Conservation (phyloP, 1,140 invertebrate species). For the Sminthurinus signatus region DNA sequence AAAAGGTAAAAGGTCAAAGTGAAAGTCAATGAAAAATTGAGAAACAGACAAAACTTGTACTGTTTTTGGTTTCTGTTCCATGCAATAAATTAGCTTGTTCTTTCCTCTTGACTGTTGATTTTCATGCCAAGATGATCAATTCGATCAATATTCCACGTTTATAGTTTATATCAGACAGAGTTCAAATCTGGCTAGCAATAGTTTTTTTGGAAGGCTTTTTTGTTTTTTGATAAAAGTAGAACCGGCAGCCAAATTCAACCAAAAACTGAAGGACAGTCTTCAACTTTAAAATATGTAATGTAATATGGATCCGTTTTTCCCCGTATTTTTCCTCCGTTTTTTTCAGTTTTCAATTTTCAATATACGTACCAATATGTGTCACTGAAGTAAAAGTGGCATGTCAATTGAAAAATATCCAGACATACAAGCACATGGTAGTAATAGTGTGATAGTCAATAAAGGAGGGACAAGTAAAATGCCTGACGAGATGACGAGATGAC, state of each 20-base stretch:
- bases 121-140: constrained; percentile 4
- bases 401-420: too few species aligned
- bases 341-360: too few species aligned
- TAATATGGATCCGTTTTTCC: not conserved
- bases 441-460: not conserved
- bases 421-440: too few species aligned
- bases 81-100: constrained; percentile 1
- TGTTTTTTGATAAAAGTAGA: not conserved
- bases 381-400: too few species aligned
- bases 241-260: not conserved
- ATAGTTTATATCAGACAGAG: too few species aligned
- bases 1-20: too few species aligned
- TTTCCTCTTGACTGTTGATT: constrained; percentile 2
- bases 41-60: too few species aligned
- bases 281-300: not conserved
- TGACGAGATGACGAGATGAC: not conserved
- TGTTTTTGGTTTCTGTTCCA: too few species aligned
- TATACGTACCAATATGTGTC: too few species aligned
- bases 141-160: too few species aligned
- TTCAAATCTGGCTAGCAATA: not conserved
- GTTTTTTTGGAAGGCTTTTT: not conserved
- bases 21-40: too few species aligned
- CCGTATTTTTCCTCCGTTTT: too few species aligned
- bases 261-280: not conserved
- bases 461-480: not conserved